A percentile compares a stretch with the other conserved stretches of the same genome.
Conservation (phyloP, 2,113 vertebrate genomes). For the Myotis yumanensis region DNA sequence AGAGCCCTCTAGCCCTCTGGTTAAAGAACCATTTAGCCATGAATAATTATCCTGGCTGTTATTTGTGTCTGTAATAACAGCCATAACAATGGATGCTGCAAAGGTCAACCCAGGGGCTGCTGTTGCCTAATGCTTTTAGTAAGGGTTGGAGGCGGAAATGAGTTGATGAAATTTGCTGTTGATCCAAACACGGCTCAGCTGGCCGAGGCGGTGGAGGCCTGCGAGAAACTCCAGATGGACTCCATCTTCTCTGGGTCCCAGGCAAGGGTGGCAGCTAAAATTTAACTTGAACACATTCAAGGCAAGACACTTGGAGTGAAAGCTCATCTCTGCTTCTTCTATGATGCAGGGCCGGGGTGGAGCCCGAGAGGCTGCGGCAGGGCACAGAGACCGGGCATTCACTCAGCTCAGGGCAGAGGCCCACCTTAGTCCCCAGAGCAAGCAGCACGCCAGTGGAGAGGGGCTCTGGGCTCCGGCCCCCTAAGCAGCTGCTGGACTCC, state of each 20-base stretch:
- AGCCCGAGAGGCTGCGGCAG: neutral
- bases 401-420: neutral
- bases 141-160: constrained; percentile 46
- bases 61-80: constrained; percentile 39
- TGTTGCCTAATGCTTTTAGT: constrained; percentile 34
- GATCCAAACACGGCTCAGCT: constrained; percentile 26
- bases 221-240: constrained; percentile 46
- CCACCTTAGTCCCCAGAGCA: neutral
- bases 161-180: constrained; percentile 40
- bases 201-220: neutral
- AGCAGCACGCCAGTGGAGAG: neutral
- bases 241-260: neutral
- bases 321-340: neutral
- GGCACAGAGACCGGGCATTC: neutral
- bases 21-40: constrained; percentile 41
- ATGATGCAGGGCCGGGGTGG: neutral
- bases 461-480: neutral
- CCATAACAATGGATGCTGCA: constrained; percentile 35
- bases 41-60: neutral
- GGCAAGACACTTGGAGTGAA: neutral
- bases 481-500: neutral
- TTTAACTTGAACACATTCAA: neutral
- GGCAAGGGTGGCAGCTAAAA: neutral
- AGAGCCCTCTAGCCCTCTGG: neutral
- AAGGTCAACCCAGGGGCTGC: constrained; percentile 46